Evolutionary conservation across 23 tunicate species (phyloP), one percentile per base, ranked within the genome.

Genomic region (Ascidia mentula): DNA sequence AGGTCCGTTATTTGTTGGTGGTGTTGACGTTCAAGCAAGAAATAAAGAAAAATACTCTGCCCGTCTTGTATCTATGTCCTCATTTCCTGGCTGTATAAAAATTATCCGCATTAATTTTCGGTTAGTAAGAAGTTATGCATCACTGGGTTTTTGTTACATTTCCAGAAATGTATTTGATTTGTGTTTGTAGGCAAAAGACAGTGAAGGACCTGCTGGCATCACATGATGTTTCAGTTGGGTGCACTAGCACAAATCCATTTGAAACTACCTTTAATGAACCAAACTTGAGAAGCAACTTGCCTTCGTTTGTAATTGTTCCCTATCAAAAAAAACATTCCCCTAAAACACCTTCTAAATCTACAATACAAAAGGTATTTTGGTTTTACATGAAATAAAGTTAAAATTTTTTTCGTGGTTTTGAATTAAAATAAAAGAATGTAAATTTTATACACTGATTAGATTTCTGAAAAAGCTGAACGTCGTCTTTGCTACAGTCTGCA

Each of bases 21-120:
- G 98, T 46, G 74, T 93, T 32, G 79, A 78, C 38, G 15, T 22
- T 18, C 69, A 61, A 30, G 24, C 73, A 24, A 86, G 46, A 36
- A 37, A 37, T 18, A 72, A 74, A 18, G 38, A 69, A 33, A 36
- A 32, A 40, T 34, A 38, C 6, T 33, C 32, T 9, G 28, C 69
- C 35, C 69, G 80, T 74, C 87, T 87, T 1, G 36, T 86, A 15
- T 26, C 73, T 0, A 28, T 79, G 37, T 33, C 31, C 39, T 82
- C 98, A 1, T 93, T 93, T 70, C 94, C 87, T 13, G 98, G 98
- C 13, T 93, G 98, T 69, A 75, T 93, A 17, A 93, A 84, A 37
- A 75, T 80, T 46, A 71, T 88, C 32, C 80, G 80, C 35, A 74
- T 93, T 32, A 93, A 93, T 42, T 70, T 65, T 31, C 74, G 70